Percentiles rank a stretch among this genome's conserved stretches.
Evolutionary conservation across 2,888 invertebrate genomes (phyloP).

Genomic region (Andrena hattorfiana): DNA sequence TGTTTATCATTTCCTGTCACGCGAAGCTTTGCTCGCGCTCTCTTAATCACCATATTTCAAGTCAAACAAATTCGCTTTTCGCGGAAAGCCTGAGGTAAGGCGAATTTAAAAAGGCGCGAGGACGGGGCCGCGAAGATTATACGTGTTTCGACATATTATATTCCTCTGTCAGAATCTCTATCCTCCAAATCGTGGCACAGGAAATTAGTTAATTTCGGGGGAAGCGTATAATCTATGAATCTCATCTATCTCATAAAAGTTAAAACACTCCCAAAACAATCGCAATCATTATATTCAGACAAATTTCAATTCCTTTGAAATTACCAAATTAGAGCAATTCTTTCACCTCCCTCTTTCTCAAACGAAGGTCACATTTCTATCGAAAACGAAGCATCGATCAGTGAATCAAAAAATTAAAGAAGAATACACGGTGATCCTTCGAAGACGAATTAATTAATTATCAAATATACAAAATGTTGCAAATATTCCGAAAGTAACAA

Average conservation of each 20-base stretch:
- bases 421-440: background rate
- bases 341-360: background rate
- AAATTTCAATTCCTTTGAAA: background rate
- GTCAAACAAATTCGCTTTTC: slow-evolving; percentile 53
- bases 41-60: slow-evolving; percentile 55
- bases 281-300: background rate
- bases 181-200: background rate
- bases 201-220: background rate
- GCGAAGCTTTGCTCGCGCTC: slow-evolving; percentile 61
- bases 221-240: background rate
- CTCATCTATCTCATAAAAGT: background rate
- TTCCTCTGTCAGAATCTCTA: slow-evolving; percentile 34
- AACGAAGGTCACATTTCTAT: background rate
- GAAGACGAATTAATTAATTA: background rate
- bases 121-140: slow-evolving; percentile 63
- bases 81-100: slow-evolving; percentile 34
- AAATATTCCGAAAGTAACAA: no score
- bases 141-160: slow-evolving; percentile 72
- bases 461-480: no score
- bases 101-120: slow-evolving; percentile 34
- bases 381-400: background rate
- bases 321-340: background rate
- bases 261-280: background rate
- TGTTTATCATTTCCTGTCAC: slow-evolving; percentile 71
- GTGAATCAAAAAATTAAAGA: background rate